Evolutionary conservation across 1,140 invertebrate species (phyloP), one percentile per base, ranked within the genome.

Genomic region (Drosophila obscura): DNA sequence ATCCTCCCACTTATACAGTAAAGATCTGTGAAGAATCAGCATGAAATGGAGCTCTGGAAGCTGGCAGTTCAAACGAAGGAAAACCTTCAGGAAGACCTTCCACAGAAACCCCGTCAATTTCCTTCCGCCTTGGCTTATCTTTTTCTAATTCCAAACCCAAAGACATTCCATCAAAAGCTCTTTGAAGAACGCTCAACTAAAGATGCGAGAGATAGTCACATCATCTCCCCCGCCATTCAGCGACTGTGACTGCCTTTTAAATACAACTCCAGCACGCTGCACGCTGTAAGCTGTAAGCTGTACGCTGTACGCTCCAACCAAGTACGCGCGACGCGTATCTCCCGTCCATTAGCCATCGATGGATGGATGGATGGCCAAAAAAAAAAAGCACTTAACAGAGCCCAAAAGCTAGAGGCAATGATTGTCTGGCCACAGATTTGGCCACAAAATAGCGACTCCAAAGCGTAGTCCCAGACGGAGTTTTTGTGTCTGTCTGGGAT

Each of bases 321-420:
- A 8, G 28, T 31, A 8, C 7, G 6, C 31, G 9, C 31, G 31
- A 13, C 35, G 26, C 52, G 16, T 39, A 55, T 58, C 44, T 41
- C 45, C 19, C 31, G 50, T 57, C 66, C 66, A 69, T 69, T 69
- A 69, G 66, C 66, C n/a, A 69, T 57, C 63, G 66, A 44, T 55
- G 65, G 51, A 65, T 77, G 48, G 66, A 44, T 55, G 65, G 51
- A 65, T 77, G 48, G 63, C 64, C 57, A 35, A 39, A 61, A 76
- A 76, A 35, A 39, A 61, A 76, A 76, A 67, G 57, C 69, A 73
- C 69, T 81, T 82, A 61, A 45, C 19, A 26, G 63, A 19, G 19
- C 19, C 68, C 50, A 45, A 73, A 62, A 69, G 69, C 69, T 81
- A 69, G 83, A 56, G 56, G 56, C 66, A 9, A 39, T n/a, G 31